A percentile compares a stretch with the other conserved stretches of the same genome.
These are phyloP conservation scores for Pithys albifrons DNA, from an alignment of 2,113 vertebrate genomes.

Conservation along the genomic window DNA sequence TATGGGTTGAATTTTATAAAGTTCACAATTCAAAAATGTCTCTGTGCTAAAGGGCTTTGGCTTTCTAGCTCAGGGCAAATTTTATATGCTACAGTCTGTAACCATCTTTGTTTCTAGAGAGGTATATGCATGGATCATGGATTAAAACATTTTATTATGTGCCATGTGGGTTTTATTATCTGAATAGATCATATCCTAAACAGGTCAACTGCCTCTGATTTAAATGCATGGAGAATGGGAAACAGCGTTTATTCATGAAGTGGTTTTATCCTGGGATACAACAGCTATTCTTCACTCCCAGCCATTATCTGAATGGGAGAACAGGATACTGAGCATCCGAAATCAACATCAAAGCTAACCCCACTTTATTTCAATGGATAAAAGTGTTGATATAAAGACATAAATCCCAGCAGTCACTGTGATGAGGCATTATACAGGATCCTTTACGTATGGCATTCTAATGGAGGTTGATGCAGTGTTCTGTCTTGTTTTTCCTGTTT, in stretches of 20 bases:
- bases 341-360: background rate
- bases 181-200: slow-evolving; percentile 68
- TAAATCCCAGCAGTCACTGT: background rate
- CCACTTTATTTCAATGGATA: background rate
- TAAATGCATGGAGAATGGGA: slow-evolving; percentile 42
- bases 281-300: background rate
- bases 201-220: slow-evolving; percentile 65
- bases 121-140: slow-evolving; percentile 47
- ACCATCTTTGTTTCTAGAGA: slow-evolving; percentile 59
- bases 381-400: background rate
- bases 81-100: slow-evolving; percentile 61
- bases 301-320: background rate
- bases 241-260: slow-evolving; percentile 26
- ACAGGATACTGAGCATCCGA: background rate
- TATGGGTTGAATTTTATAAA: slow-evolving; percentile 56
- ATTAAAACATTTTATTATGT: slow-evolving; percentile 59
- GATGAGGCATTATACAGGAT: background rate
- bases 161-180: slow-evolving; percentile 62
- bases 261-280: background rate
- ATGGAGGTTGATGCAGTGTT: background rate
- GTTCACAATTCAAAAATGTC: slow-evolving; percentile 59
- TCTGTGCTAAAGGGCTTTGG: slow-evolving; percentile 52
- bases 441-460: background rate
- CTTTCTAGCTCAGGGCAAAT: slow-evolving; percentile 52
- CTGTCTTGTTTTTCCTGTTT: background rate